Evolutionary conservation across 2,797 vertebrate genomes (phyloP).

Genomic region (Nyctalus aviator): DNA sequence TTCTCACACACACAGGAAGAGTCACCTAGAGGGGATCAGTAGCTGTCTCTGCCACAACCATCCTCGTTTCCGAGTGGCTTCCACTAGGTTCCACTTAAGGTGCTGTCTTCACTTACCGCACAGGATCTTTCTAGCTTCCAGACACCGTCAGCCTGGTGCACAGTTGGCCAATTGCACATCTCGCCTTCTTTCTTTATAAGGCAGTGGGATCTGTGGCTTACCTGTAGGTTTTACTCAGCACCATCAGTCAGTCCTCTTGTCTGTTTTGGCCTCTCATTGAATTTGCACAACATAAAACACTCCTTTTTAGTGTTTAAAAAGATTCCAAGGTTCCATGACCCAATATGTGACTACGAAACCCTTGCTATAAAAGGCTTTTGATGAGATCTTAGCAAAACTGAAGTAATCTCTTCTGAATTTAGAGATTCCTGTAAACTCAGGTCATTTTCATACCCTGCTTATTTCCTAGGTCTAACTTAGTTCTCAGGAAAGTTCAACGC

Average conservation of each 20-base stretch:
- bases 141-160: not conserved
- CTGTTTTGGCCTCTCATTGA: conserved; percentile 4
- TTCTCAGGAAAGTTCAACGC: conserved; percentile 71
- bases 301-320: conserved; percentile 60
- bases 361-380: conserved; percentile 59
- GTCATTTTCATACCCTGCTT: conserved; percentile 68
- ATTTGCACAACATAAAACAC: conserved; percentile 60
- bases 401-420: conserved; percentile 53
- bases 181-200: not conserved
- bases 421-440: conserved; percentile 73
- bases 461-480: conserved; percentile 63
- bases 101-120: conserved; percentile 58
- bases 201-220: not conserved
- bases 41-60: conserved; percentile 5
- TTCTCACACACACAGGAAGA: not conserved
- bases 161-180: not conserved
- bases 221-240: not conserved
- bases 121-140: not conserved
- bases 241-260: conserved; percentile 15
- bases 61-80: conserved; percentile 20
- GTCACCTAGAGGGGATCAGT: not conserved
- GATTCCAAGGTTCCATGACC: not conserved
- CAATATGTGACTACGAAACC: conserved; percentile 46
- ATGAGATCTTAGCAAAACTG: conserved; percentile 56
- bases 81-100: conserved; percentile 43